Base-by-base conservation (phyloP, 2,797 vertebrate genomes). In the Aulostomus chinensis region DNA sequence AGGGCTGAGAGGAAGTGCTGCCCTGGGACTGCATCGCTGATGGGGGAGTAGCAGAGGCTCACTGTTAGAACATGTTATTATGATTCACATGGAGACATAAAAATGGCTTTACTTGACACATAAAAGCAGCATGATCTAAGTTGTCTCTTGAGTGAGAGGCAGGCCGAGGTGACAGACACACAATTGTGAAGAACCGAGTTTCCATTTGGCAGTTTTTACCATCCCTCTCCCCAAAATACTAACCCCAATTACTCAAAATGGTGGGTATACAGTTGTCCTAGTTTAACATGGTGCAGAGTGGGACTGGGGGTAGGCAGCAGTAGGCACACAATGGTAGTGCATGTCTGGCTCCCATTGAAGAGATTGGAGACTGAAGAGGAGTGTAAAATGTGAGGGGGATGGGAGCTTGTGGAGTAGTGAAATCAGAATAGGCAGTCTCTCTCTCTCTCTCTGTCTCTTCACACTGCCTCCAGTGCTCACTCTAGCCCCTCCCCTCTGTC, bases 1-100 rank as follows among this genome's bases (percentile, higher is more conserved):
- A 93, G 21, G 90, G 86, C 58, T 88, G 77, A 31, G 88, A 89
- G 52, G 85, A 88, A 14, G 87, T 82, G 56, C 89, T 89, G 67
- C 90, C 87, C 66, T 91, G 81, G 37, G 90, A 89, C 83, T 93
- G 92, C 92, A 93, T 93, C 50, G 33, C 85, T 85, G 56, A 35
- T 5, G 24, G 57, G 50, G 18, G 13, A 50, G 25, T 2, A 40
- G 35, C 9, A 58, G 15, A 57, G 32, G 31, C 7, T 35, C n/a
- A 21, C 17, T 9, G 15, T 30, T 21, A 50, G 9, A 58, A 24
- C 26, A 36, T 6, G 31, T 31, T 13, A 22, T 11, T 3, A 22
- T 29, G 1, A 15, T 18, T 31, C 15, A 9, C 15, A 31, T 51
- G 9, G 24, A 7, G 54, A 9, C 55, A 28, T 29, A 12, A 50